phyloP scores from a whole-genome alignment of 2,113 vertebrate genomes.

The Protobothrops flavoviridis region DNA sequence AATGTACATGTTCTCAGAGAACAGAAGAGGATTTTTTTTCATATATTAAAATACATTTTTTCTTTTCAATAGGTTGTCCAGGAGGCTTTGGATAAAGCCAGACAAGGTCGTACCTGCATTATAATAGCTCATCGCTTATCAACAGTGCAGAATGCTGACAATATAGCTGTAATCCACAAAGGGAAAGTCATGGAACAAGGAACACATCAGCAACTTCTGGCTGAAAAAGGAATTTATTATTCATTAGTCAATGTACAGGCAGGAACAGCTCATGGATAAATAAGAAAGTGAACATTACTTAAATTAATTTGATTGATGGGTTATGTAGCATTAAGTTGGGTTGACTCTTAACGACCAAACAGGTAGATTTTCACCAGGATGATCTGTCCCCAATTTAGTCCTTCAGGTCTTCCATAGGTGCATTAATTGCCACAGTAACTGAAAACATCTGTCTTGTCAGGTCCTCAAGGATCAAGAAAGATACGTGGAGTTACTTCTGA shows the following conservation, averaged over 20 bases:
- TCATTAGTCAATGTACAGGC: constrained; percentile 82
- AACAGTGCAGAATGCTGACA: constrained; percentile 90
- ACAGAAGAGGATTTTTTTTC: not conserved
- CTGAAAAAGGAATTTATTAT: constrained; percentile 81
- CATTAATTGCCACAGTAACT: not conserved
- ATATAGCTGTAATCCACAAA: constrained; percentile 82
- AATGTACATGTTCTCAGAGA: not conserved
- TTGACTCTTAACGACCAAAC: not conserved
- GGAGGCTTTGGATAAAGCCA: constrained; percentile 88
- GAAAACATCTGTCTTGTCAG: not conserved
- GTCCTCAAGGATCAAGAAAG: not conserved
- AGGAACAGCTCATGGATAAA: constrained; percentile 50
- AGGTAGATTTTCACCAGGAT: not conserved
- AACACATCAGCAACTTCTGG: constrained; percentile 89
- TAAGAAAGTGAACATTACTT: not conserved
- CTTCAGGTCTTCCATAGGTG: not conserved
- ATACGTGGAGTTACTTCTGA: not conserved
- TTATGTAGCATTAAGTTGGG: not conserved
- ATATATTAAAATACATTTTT: not conserved
- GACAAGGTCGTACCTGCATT: constrained; percentile 89
- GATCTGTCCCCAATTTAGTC: not conserved
- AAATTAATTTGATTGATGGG: not conserved
- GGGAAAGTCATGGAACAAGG: constrained; percentile 83
- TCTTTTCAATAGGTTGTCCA: constrained; percentile 82
- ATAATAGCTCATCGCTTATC: constrained; percentile 90